Percentiles rank a stretch among this genome's conserved stretches.
Conservation (phyloP, 2,888 invertebrate species). For the Pollenia labialis region DNA sequence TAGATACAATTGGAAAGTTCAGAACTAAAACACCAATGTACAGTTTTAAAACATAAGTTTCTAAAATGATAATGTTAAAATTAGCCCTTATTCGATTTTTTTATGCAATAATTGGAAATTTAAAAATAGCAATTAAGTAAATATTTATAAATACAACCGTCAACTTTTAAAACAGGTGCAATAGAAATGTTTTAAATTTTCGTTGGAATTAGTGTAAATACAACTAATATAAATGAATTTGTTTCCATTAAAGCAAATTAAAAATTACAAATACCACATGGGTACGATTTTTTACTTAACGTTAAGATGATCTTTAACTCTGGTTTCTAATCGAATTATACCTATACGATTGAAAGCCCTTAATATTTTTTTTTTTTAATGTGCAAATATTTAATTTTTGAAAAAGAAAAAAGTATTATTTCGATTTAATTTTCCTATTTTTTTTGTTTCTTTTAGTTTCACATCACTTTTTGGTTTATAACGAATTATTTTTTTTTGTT, state of each 20-base stretch:
- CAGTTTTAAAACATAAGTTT: no score
- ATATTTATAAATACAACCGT: no score
- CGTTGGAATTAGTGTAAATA: no score
- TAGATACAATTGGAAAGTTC: no score
- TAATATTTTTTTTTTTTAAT: constrained; percentile 37
- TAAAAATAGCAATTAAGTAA: no score
- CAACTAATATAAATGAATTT: no score
- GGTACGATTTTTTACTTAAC: not conserved
- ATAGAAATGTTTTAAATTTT: no score
- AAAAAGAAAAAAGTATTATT: constrained; percentile 34
- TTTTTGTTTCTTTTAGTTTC: constrained; percentile 45
- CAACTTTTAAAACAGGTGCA: no score
- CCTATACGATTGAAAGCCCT: constrained; percentile 45
- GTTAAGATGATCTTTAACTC: constrained; percentile 24
- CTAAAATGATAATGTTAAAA: no score
- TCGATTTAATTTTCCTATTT: constrained; percentile 46
- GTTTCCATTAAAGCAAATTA: not conserved
- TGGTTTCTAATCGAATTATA: constrained; percentile 27
- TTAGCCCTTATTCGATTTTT: no score
- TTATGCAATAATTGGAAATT: no score
- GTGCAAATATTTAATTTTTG: constrained; percentile 52
- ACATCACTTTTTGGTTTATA: constrained; percentile 59
- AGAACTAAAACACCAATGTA: no score
- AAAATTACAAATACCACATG: not conserved
- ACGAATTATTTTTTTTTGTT: constrained; percentile 32